Base-by-base conservation (phyloP, 2,113 vertebrate species). In the Arothron firmamentum region DNA sequence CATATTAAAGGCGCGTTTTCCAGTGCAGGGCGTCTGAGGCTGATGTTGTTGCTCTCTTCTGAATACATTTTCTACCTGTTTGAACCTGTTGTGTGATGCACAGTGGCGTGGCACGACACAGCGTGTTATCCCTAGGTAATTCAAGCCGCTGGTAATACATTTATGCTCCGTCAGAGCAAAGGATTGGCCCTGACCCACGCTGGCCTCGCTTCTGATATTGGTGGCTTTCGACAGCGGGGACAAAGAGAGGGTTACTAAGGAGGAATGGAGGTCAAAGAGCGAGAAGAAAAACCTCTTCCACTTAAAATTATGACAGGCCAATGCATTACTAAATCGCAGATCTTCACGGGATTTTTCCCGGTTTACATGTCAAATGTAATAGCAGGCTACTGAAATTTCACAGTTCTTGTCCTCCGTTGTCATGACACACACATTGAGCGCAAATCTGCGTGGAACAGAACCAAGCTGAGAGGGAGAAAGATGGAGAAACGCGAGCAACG, bases 31-130 rank as follows among this genome's bases (percentile, higher is more conserved):
- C 59, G 78, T 65, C 65, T 55, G 9, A 16, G 47, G 61, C 56
- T 72, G 57, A 70, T 81, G 66, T 74, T 38, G 52, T 70, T 53
- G 41, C 42, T 59, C 60, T 63, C 53, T 49, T 74, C 67, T 73
- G 85, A 84, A 85, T 84, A 86, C 65, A 88, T 88, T 88, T 85
- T 88, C 84, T 71, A 85, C 83, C 82, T 89, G 81, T 87, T 87
- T 86, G 82, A 81, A 83, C 71, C 71, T 71, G 79, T 83, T 76
- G 82, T 81, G 79, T 77, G 74, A 84, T 83, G 61, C 73, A 82
- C 72, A 65, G 80, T 79, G 86, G 83, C 85, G 67, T 19, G 41
- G 77, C 10, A 72, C 65, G 67, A 78, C 83, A 83, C 72, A 66
- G 70, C 19, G 65, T 73, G 81, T 85, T 86, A 86, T 87, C 87